Base-by-base conservation (phyloP, 2,797 vertebrate species). In the Fratercula arctica region DNA sequence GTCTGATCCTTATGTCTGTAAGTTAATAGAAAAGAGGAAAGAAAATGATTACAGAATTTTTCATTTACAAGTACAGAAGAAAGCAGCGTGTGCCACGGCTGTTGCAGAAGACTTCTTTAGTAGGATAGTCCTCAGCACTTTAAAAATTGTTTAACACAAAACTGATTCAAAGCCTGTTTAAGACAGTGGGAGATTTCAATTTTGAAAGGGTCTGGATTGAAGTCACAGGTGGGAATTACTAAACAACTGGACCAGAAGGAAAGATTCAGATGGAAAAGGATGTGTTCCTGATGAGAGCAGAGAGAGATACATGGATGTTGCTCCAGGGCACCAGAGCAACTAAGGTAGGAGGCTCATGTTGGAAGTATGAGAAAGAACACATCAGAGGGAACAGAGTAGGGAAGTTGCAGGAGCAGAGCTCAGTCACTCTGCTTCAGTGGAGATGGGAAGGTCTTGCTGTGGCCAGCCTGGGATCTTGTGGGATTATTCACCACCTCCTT, bases 231-330 rank as follows among this genome's bases (percentile, higher is more conserved):
- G 16, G 11, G 11, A 89, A 53, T 68, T 86, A 70, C 24, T 59
- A 37, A 84, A 35, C 39, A 56, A 35, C 3, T 15, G 35, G 24
- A 43, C 24, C 8, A 48, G 69, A 88, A 74, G 17, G 31, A 80
- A 86, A 70, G 6, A 37, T 45, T 39, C 60, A 5, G 12, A 15
- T 68, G 11, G 31, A 51, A 89, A 79, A 81, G 5, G 9, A 10
- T 56, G 13, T 41, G 14, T 60, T 94, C 46, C 53, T 92, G 72
- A 92, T 91, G 94, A 88, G 70, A 89, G 74, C 92, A 82, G 9
- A 91, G 70, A 95, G 60, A 95, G 21, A 16, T 25, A 79, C 56
- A 16, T 43, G 45, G 59, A 92, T 20, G 74, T 80, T 90, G 56
- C 26, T 88, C 76, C 61, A 95, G 72, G 93, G 39, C 28, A 75